These are phyloP conservation scores for Grammomys surdaster DNA, from an alignment of 2,113 vertebrate genomes.

Conservation along the genomic window DNA sequence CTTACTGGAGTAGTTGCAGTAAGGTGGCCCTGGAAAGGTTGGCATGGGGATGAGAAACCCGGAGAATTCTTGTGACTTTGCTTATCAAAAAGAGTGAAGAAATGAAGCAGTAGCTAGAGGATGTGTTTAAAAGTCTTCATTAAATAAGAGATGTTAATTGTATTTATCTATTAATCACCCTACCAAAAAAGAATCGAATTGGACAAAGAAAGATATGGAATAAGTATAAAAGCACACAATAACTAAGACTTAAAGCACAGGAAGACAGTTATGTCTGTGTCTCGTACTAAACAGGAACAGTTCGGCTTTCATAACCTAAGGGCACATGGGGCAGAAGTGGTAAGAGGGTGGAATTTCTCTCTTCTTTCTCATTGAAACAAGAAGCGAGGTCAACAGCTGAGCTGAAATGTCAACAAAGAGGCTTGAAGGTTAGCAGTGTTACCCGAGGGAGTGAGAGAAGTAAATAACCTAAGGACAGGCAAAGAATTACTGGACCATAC, in stretches of 20 bases:
- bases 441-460: background rate
- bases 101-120: background rate
- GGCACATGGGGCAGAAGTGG: background rate
- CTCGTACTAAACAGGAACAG: background rate
- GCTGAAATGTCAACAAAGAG: background rate
- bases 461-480: background rate
- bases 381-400: conserved; percentile 32
- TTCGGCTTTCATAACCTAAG: background rate
- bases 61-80: conserved; percentile 17
- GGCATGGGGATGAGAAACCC: background rate
- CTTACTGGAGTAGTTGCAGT: background rate
- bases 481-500: background rate
- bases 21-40: conserved; percentile 9
- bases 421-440: background rate
- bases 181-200: background rate
- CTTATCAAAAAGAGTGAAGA: conserved; percentile 13
- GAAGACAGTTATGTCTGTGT: background rate
- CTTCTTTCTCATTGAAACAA: conserved; percentile 23
- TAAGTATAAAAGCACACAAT: background rate
- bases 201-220: background rate
- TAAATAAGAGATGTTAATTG: conserved; percentile 1
- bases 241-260: background rate
- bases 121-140: background rate
- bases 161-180: conserved; percentile 31
- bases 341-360: background rate